Conservation (phyloP, 2,888 invertebrate species). For the Eupithecia inturbata region DNA sequence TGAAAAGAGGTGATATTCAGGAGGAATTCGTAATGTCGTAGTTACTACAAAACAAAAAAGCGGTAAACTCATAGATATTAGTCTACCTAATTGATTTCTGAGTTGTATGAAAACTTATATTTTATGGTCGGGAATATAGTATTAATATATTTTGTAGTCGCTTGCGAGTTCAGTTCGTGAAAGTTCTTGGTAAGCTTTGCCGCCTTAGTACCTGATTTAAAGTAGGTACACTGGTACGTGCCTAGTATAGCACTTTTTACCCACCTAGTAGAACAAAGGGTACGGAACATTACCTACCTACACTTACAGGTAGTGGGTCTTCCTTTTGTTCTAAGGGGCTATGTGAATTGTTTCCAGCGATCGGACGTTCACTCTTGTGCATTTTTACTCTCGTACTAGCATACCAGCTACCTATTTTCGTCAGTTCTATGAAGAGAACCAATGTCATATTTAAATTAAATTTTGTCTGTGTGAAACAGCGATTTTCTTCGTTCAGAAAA, state of each 20-base stretch:
- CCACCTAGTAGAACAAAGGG: not conserved
- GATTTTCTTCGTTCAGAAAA: not conserved
- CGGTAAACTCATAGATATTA: not conserved
- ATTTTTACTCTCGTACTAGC: not conserved
- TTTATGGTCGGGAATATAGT: not conserved
- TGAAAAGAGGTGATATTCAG: too few species aligned
- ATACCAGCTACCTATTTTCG: not conserved
- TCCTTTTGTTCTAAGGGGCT: conserved; percentile 10
- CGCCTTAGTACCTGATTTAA: not conserved
- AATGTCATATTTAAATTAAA: not conserved
- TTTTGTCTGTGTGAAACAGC: not conserved
- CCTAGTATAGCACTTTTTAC: not conserved
- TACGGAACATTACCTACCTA: not conserved
- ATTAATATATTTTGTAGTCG: not conserved
- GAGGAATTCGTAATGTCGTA: not conserved
- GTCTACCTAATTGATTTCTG: not conserved
- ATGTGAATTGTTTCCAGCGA: not conserved
- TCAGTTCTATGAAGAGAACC: not conserved
- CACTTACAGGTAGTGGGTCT: not conserved
- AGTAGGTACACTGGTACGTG: too few species aligned
- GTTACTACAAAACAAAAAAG: not conserved
- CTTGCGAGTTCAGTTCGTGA: not conserved
- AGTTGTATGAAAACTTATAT: not conserved
- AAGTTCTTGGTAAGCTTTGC: not conserved
- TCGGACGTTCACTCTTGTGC: not conserved